Evolutionary conservation across 92 coral and sea anemone species (phyloP), one percentile per base, ranked within the genome.

Genomic region (Phenganax marumi): DNA sequence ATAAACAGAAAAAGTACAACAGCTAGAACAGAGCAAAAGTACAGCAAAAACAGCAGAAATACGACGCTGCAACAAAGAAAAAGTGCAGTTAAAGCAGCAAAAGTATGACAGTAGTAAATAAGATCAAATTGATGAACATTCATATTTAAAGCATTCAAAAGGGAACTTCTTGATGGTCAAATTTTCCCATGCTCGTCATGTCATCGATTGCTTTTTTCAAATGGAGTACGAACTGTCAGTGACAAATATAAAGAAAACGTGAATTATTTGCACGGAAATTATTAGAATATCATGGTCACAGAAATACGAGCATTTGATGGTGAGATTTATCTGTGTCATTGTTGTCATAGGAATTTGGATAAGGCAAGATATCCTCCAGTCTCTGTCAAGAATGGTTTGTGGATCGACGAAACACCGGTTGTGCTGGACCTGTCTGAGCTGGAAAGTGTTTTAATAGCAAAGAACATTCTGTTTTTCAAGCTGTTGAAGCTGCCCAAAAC

Each of bases 101-200:
- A 66, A 19, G 8, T 70, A 70, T 39, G 75, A 70, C 75, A 70
- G 52, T 10, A 46, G 17, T 39, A 70, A n/a, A 39, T 0, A 51
- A 46, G 39, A 70, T 8, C 22, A 70, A 70, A 70, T 26, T 16
- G 75, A 70, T 49, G 75, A 70, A 70, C 26, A 51, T 26, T 25
- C 23, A 19, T 51, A 12, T 24, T 70, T 70, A 24, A 70, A 49
- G 43, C 26, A 10, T 70, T 70, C 10, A 43, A 39, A 46, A 8
- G 3, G 52, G 51, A 19, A 70, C 52, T 70, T 19, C 51, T 3
- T 8, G 26, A 70, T 70, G 75, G 75, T 70, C 75, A 52, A 33
- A 70, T 70, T 33, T 70, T 70, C 75, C 75, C 75, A 70, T 70
- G 75, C 43, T 70, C 52, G 33, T 70, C 75, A 46, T 70, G 75